Base-by-base conservation (phyloP, 2,113 vertebrate species). In the Lota lota region DNA sequence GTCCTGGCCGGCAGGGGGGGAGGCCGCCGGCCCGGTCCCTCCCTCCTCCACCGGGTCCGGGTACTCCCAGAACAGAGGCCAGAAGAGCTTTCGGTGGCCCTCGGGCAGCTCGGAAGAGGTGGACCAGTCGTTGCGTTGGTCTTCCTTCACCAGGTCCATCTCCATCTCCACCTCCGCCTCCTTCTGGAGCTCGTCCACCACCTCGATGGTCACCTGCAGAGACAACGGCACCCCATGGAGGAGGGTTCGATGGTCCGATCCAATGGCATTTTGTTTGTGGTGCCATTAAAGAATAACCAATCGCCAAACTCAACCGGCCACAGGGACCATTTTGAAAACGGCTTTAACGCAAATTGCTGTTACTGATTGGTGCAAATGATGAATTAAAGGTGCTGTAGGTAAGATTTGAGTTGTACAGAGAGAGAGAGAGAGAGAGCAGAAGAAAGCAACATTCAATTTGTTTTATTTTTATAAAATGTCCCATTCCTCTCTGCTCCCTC, bases 61-160 rank as follows among this genome's bases (percentile, higher is more conserved):
- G 72, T 94, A 94, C 66, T 94, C 91, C 95, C 94, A 94, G 79
- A 95, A 94, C 68, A 96, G 88, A 0, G 94, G 93, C 94, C 94
- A 94, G 85, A 95, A 95, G 18, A 94, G 75, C 62, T 93, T 92
- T 67, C 92, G 92, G 85, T 94, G 79, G 4, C 89, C 89, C 22
- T 12, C 61, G 88, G 19, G 93, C 76, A 91, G 88, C 58, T 93
- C 83, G 4, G 92, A 85, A 0, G 68, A 83, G 0, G 51, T 4
- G 1, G 94, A 92, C 94, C 93, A 94, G 79, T 88, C 91, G 33
- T 83, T 90, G 22, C 87, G 67, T 21, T 84, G 93, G 18, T 70
- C 58, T 2, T 94, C 91, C 28, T 93, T 92, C 61, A 90, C 77
- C 64, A 94, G 82, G 74, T 95, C 95, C 92, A 95, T 93, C 85